These are phyloP conservation scores for Bombus terrestris DNA, from an alignment of 1,140 invertebrate species.

Conservation along the genomic window DNA sequence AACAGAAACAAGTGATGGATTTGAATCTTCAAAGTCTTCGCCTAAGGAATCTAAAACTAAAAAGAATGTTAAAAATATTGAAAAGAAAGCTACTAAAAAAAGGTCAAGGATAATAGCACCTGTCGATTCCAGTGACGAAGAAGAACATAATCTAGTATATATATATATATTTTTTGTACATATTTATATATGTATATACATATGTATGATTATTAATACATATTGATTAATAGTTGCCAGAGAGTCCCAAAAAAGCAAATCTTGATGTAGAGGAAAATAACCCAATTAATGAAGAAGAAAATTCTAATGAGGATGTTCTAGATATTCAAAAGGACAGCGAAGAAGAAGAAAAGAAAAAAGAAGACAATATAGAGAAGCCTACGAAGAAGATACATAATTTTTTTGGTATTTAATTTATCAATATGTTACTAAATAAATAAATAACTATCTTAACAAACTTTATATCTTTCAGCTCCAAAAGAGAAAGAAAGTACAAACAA, in stretches of 20 bases:
- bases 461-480: slow-evolving; percentile 58
- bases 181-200: slow-evolving; percentile 13
- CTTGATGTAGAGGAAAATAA: slow-evolving; percentile 15
- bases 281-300: background rate
- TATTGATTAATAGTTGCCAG: slow-evolving; percentile 54
- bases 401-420: slow-evolving; percentile 55
- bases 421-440: background rate
- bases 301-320: background rate
- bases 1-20: background rate
- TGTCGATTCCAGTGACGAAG: slow-evolving; percentile 74
- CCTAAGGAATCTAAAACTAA: slow-evolving; percentile 1
- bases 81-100: slow-evolving; percentile 44
- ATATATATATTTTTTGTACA: slow-evolving; percentile 6
- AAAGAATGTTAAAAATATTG: background rate
- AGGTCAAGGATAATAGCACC: slow-evolving; percentile 63
- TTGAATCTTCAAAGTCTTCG: background rate
- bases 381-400: slow-evolving; percentile 59
- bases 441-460: background rate
- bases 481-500: slow-evolving; percentile 55
- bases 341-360: background rate
- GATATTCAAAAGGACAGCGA: background rate
- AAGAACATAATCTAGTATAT: slow-evolving; percentile 68
- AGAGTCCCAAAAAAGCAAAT: slow-evolving; percentile 44
- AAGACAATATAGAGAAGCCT: slow-evolving; percentile 28
- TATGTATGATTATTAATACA: slow-evolving; percentile 15